Conservation (phyloP, 2,888 invertebrate species). For the Yponomeuta evonymella region DNA sequence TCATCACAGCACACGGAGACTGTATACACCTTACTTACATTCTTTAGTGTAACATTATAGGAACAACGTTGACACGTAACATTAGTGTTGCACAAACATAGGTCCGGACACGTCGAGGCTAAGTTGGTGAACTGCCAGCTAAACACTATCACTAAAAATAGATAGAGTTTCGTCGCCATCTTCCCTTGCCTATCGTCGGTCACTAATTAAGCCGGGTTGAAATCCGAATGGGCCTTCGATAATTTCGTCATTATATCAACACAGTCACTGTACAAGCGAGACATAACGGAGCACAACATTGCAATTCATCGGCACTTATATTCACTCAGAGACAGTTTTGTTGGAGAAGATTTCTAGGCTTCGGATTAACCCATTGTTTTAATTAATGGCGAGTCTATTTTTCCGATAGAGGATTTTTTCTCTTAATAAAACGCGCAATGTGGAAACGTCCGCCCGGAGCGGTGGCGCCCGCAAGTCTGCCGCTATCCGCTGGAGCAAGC, state of each 20-base stretch:
- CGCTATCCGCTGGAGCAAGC: slow-evolving; percentile 45
- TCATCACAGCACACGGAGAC: slow-evolving; percentile 51
- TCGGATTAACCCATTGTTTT: background rate
- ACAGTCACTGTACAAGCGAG: slow-evolving; percentile 14
- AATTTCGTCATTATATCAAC: background rate
- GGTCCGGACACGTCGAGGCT: slow-evolving; percentile 48
- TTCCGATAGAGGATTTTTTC: background rate
- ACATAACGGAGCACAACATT: slow-evolving; percentile 18
- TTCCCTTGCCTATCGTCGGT: slow-evolving; percentile 28
- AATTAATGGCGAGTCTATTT: slow-evolving; percentile 17
- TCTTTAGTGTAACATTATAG: slow-evolving; percentile 52
- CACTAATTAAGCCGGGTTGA: slow-evolving; percentile 54
- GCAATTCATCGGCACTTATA: background rate
- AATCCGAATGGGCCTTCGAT: slow-evolving; percentile 48
- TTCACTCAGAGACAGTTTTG: background rate
- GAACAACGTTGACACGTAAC: slow-evolving; percentile 52
- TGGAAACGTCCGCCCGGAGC: slow-evolving; percentile 46
- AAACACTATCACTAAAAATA: slow-evolving; percentile 53
- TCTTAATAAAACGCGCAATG: slow-evolving; percentile 26
- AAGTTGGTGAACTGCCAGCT: slow-evolving; percentile 52
- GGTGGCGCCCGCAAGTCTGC: slow-evolving; percentile 65
- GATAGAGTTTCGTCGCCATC: slow-evolving; percentile 59
- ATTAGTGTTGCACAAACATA: slow-evolving; percentile 45
- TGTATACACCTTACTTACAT: slow-evolving; percentile 41
- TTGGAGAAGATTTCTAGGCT: background rate